Evolutionary conservation across 2,113 vertebrate genomes (phyloP).

Genomic region (Rhinolophus ferrumequinum): DNA sequence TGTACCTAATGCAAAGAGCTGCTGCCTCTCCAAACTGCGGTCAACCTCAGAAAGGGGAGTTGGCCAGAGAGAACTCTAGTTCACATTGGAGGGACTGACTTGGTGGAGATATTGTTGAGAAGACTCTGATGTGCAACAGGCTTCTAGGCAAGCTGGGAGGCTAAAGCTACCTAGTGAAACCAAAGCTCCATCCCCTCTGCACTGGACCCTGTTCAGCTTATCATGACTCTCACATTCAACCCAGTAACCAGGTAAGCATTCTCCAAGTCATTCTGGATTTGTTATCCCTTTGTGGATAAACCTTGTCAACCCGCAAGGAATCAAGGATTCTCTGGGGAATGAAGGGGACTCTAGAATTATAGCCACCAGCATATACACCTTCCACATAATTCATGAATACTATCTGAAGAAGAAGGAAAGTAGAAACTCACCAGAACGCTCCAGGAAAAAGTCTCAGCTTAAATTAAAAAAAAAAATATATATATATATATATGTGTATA

Average conservation of each 20-base stretch:
- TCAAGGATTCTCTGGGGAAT: background rate
- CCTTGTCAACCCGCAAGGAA: background rate
- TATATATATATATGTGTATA: too few relatives aligned
- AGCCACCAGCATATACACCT: background rate
- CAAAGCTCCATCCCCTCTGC: background rate
- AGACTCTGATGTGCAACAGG: background rate
- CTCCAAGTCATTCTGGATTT: constrained; percentile 6
- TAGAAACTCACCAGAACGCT: constrained; percentile 23
- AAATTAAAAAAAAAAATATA: background rate
- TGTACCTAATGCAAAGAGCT: background rate
- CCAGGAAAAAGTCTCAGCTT: background rate
- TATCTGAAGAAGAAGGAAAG: constrained; percentile 38
- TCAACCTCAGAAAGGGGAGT: background rate
- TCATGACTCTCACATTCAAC: background rate
- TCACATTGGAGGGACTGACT: background rate
- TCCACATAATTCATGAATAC: background rate
- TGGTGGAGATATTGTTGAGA: background rate
- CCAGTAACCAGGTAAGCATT: background rate
- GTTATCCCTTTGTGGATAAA: constrained; percentile 7
- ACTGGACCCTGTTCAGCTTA: background rate
- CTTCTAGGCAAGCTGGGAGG: background rate
- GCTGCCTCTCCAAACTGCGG: constrained; percentile 20
- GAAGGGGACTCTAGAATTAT: background rate
- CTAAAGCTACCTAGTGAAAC: background rate
- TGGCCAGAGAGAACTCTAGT: background rate